Evolutionary conservation across 2,888 invertebrate genomes (phyloP), one percentile per base, ranked within the genome.

Genomic region (Eristalis intricaria): DNA sequence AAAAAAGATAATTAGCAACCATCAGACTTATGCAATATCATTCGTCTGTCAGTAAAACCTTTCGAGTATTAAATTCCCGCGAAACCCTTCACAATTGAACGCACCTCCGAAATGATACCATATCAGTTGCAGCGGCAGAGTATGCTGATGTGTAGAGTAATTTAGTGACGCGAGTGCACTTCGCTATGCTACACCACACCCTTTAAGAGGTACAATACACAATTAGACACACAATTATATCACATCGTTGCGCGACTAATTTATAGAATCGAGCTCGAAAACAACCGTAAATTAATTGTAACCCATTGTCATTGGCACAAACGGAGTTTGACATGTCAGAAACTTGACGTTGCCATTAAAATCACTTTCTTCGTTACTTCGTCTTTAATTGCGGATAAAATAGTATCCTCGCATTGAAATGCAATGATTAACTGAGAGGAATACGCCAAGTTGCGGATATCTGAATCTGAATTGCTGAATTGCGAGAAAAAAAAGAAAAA

Each of bases 81-180:
- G 23, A 7, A 60, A 15, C 5, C 26, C 23, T 23, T 23, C 26
- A 23, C 4, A 23, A 40, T 26, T 66, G 0, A 43, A 80, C 74
- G 43, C 50, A 86, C 86, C 86, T 86, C 74, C 86, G 70, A 1
- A 79, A 61, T 75, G 78, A 86, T 75, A 83, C 78, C 86, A 86
- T 86, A 70, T 78, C 63, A 71, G 29, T 38, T 68, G 66, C 32
- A 75, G 13, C 43, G 10, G 38, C 56, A 1, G 43, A 32, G 32
- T 32, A 32, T 32, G 43, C 19, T 43, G 43, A 5, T 50, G 50
- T 50, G 19, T 19, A 19, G 4, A 73, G 76, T 26, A 81, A 63
- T 76, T 64, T 73, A 76, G 23, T 61, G 64, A 63, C 40, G 40
- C 60, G 22, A 56, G n/a, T 60, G 69, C 77, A 69, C 4, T 19